Base-by-base conservation (phyloP, 2,888 invertebrate genomes). In the Piscicola geometra region DNA sequence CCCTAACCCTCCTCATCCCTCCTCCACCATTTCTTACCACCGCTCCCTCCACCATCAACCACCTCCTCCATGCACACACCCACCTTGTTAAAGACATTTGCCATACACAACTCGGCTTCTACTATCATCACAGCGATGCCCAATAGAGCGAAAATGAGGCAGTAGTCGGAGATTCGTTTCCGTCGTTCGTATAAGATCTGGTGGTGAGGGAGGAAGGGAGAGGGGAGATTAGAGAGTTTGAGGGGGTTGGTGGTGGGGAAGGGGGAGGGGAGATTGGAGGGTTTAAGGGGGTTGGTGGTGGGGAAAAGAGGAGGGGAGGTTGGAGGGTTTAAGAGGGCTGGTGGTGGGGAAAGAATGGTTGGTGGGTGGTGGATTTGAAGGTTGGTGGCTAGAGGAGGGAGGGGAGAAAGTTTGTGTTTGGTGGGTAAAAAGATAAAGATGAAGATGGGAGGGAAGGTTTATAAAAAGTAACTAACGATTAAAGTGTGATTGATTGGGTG, bases 141-240 rank as follows among this genome's bases (percentile, higher is more conserved):
- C 32, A 76, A 52, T n/a, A 71, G 64, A 32, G 76, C 76, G 71
- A 76, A 76, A 35, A 71, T 71, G 21, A 76, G 71, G 50, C 71
- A 76, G 71, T 71, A 76, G 33, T 76, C 76, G 35, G 76, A 76
- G 33, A 76, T 76, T 36, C 76, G 33, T 71, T 76, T 76, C 21
- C 76, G 32, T 25, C 71, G 56, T 32, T 76, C 76, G 66, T 76
- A 76, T 28, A 76, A 32, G 32, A 76, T 9, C 67, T 71, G 32
- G 25, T 52, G 18, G 64, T 35, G 28, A 30, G 15, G 21, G 32
- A 67, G 3, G 35, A 30, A 30, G 67, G 35, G n/a, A 28, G 33
- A n/a, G n/a, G 15, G 67, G 28, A 67, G n/a, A 28, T 15, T 25
- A 25, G 64, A 64, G 9, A 21, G 50, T 15, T 9, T 56, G 60